Evolutionary conservation across 2,888 invertebrate species (phyloP).

Genomic region (Seira sanloemensis): DNA sequence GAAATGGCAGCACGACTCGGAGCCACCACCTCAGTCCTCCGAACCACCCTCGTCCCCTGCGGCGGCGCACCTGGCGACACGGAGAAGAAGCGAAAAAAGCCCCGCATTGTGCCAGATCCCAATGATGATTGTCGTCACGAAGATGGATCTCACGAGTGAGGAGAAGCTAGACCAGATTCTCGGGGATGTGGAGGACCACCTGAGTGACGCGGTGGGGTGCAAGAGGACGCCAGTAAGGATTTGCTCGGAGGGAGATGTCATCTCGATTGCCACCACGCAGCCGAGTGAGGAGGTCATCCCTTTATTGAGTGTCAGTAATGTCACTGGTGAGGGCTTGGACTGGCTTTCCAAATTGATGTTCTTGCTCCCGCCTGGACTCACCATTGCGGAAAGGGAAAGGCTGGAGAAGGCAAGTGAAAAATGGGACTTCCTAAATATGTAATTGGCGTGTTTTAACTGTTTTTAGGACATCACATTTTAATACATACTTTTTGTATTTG

Average conservation of each 20-base stretch:
- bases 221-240: constrained; percentile 81
- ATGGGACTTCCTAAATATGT: background rate
- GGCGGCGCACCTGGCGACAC: constrained; percentile 54
- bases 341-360: constrained; percentile 91
- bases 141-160: constrained; percentile 87
- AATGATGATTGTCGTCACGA: constrained; percentile 95
- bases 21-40: constrained; percentile 86
- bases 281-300: constrained; percentile 82
- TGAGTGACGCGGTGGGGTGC: constrained; percentile 68
- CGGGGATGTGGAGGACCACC: constrained; percentile 76
- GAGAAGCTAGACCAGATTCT: constrained; percentile 75
- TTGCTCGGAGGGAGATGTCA: constrained; percentile 83
- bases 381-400: constrained; percentile 82
- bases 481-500: constrained; percentile 34
- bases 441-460: too few species aligned
- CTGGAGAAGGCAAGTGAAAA: constrained; percentile 80
- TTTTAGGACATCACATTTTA: background rate
- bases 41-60: constrained; percentile 80
- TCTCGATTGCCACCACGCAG: constrained; percentile 79
- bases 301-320: constrained; percentile 93
- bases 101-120: constrained; percentile 81
- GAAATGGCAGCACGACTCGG: constrained; percentile 88
- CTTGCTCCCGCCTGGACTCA: constrained; percentile 83
- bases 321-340: constrained; percentile 89
- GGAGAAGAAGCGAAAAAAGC: constrained; percentile 36